Evolutionary conservation across 2,888 invertebrate species (phyloP).

Genomic region (Baronia brevicornis): DNA sequence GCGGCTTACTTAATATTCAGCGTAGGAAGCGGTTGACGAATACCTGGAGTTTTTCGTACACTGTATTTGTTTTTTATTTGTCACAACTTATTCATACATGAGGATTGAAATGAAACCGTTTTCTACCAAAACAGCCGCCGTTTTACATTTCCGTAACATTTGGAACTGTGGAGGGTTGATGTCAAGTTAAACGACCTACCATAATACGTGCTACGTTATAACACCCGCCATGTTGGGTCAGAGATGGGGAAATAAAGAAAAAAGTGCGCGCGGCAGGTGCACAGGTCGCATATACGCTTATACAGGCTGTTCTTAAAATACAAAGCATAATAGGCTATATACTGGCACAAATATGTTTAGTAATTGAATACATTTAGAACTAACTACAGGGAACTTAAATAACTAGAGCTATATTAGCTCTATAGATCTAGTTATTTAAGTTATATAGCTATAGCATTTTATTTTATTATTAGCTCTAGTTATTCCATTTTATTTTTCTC

Average conservation of each 20-base stretch:
- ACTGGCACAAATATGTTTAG: constrained; percentile 22
- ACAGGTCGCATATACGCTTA: constrained; percentile 35
- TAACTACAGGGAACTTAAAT: too few species aligned
- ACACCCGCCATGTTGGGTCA: constrained; percentile 37
- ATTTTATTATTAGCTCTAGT: constrained; percentile 4
- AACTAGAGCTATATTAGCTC: too few species aligned
- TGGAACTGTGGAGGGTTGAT: constrained; percentile 28
- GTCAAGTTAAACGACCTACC: constrained; percentile 50
- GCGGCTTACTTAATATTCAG: too few species aligned
- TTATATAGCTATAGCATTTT: too few species aligned
- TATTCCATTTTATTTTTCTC: background rate
- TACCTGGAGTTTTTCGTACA: constrained; percentile 2
- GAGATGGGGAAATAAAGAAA: constrained; percentile 35
- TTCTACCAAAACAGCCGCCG: too few species aligned
- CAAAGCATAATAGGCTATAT: constrained; percentile 20
- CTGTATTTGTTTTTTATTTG: constrained; percentile 1
- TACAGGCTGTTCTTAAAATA: constrained; percentile 37
- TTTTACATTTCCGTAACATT: too few species aligned
- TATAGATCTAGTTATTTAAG: too few species aligned
- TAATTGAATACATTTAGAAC: too few species aligned
- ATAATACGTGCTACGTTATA: constrained; percentile 46
- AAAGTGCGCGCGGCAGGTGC: constrained; percentile 55
- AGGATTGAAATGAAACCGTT: too few species aligned
- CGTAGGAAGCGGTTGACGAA: too few species aligned
- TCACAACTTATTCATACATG: too few species aligned